phyloP scores from a whole-genome alignment of 2,888 invertebrate genomes.

The Campaea margaritaria region DNA sequence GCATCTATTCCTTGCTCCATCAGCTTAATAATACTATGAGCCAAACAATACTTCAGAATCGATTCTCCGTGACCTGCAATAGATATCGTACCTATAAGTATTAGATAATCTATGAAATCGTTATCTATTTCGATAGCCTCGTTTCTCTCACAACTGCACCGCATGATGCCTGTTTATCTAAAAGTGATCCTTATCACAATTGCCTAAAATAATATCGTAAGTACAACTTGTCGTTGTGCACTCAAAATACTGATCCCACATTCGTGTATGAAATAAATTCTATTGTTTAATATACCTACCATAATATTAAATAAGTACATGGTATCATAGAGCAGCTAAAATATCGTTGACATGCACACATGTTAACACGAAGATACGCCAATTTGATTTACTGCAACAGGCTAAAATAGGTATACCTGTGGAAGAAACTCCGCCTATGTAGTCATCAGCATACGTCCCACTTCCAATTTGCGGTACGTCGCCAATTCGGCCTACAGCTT shows the following conservation, averaged over 20 bases:
- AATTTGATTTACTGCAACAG: too few species aligned
- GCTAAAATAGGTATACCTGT: slow-evolving; percentile 82
- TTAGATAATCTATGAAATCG: background rate
- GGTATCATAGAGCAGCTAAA: too few species aligned
- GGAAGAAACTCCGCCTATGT: slow-evolving; percentile 90
- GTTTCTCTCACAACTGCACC: slow-evolving; percentile 6
- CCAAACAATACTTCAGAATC: slow-evolving; percentile 91
- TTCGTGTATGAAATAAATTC: too few species aligned
- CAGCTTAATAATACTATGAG: slow-evolving; percentile 88
- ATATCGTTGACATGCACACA: too few species aligned
- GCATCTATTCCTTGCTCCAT: slow-evolving; percentile 86
- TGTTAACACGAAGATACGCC: too few species aligned
- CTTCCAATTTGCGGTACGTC: slow-evolving; percentile 90
- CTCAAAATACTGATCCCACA: too few species aligned
- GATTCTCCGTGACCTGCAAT: slow-evolving; percentile 92
- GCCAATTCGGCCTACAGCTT: slow-evolving; percentile 91
- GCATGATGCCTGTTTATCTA: background rate
- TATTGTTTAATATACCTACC: too few species aligned
- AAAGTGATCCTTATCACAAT: background rate
- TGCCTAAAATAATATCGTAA: too few species aligned
- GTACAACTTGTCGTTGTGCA: too few species aligned
- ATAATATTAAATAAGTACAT: too few species aligned
- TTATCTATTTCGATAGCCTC: slow-evolving; percentile 4
- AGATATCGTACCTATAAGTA: background rate
- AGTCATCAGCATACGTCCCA: slow-evolving; percentile 91